Evolutionary conservation across 2,888 invertebrate genomes (phyloP).

Genomic region (Resseliella maxima): DNA sequence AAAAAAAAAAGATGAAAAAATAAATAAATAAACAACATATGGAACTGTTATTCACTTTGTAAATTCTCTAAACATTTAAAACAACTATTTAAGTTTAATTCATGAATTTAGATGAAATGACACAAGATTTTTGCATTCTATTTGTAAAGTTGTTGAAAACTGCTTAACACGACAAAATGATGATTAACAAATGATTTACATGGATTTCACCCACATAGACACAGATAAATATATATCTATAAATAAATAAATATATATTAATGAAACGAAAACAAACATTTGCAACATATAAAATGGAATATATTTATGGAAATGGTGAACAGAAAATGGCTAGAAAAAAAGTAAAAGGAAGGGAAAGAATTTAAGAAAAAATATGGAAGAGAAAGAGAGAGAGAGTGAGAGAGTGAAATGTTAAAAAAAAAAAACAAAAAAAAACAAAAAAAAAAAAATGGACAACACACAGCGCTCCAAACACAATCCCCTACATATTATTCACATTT

Average conservation of each 20-base stretch:
- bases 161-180: background rate
- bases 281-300: no score
- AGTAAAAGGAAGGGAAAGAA: no score
- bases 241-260: background rate
- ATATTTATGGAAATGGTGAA: no score
- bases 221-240: background rate
- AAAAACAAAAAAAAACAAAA: background rate
- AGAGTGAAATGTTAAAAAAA: no score
- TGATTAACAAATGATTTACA: background rate
- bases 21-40: constrained; percentile 8
- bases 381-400: no score
- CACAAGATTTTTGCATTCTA: constrained; percentile 4
- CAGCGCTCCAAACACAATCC: background rate
- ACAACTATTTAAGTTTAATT: constrained; percentile 24
- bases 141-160: constrained; percentile 37
- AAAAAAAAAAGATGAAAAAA: background rate
- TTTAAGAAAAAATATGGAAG: no score
- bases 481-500: constrained; percentile 17
- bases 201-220: constrained; percentile 17
- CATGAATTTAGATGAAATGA: background rate
- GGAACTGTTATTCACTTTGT: constrained; percentile 47
- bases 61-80: constrained; percentile 35
- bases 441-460: background rate
- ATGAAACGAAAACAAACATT: background rate
- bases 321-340: no score